phyloP scores from a whole-genome alignment of 2,113 vertebrate species.

The Eurystomus gularis region DNA sequence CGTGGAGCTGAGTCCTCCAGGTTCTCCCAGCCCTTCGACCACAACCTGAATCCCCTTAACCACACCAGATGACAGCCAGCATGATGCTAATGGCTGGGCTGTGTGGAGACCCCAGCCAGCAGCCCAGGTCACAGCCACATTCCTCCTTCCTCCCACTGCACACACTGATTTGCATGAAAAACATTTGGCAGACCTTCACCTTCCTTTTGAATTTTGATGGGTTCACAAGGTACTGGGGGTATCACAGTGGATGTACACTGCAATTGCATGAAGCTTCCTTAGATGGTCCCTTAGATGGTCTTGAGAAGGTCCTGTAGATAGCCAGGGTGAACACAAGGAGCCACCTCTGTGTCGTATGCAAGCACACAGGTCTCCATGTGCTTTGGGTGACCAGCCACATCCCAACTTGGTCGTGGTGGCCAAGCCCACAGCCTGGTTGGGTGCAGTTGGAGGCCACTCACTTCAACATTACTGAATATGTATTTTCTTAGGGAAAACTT shows the following conservation, averaged over 20 bases:
- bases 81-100: neutral
- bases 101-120: neutral
- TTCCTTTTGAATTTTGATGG: neutral
- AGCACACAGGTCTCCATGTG: accelerated
- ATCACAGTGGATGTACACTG: neutral
- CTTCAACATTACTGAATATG: neutral
- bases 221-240: neutral
- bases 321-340: neutral
- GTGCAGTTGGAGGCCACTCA: accelerated
- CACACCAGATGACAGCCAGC: accelerated
- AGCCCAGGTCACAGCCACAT: accelerated
- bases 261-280: accelerated
- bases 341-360: accelerated
- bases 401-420: neutral
- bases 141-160: neutral
- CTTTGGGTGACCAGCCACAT: neutral
- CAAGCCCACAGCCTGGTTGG: accelerated
- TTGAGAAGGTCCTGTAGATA: neutral
- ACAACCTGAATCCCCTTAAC: neutral
- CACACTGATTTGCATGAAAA: neutral
- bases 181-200: neutral
- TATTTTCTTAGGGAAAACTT: neutral
- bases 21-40: neutral
- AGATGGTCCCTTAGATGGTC: neutral
- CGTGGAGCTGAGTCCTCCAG: neutral